Evolutionary conservation across 64 coral and sea anemone species (phyloP).

Genomic region (Montipora capricornis): DNA sequence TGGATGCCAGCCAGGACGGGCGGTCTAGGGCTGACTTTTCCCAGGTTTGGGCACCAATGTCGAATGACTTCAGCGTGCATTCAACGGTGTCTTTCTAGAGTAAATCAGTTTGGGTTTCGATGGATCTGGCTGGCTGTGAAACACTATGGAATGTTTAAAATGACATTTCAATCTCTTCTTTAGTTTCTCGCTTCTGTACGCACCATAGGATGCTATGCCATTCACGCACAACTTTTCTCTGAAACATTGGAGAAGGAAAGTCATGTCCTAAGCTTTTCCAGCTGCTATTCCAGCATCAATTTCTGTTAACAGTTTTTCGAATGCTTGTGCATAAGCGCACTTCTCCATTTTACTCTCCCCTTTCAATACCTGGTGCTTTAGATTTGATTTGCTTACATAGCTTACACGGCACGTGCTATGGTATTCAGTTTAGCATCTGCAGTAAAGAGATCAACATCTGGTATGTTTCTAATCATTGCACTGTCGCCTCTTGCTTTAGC

Average conservation of each 20-base stretch:
- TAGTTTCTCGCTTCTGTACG: constrained; percentile 25
- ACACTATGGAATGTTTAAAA: neutral
- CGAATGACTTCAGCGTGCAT: neutral
- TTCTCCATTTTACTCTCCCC: neutral
- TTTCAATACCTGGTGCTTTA: constrained; percentile 21
- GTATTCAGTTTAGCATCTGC: constrained; percentile 8
- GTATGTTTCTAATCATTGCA: constrained; percentile 29
- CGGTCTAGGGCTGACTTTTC: constrained; percentile 30
- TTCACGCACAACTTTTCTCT: neutral
- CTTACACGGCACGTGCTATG: constrained; percentile 38
- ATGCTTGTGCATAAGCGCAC: constrained; percentile 18
- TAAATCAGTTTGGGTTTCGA: too few relatives aligned
- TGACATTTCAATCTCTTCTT: constrained; percentile 10
- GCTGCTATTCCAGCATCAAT: constrained; percentile 30
- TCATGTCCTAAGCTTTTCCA: constrained; percentile 53
- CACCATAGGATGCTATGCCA: neutral
- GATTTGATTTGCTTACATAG: constrained; percentile 63
- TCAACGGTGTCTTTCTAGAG: constrained; percentile 44
- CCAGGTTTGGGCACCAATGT: neutral
- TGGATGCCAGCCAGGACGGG: neutral
- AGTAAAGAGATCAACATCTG: constrained; percentile 55
- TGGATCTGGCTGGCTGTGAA: too few relatives aligned
- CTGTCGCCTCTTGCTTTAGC: constrained; percentile 16
- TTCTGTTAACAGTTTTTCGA: constrained; percentile 24
- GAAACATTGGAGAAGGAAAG: constrained; percentile 9